Percentiles rank a stretch among this genome's conserved stretches.
These are phyloP conservation scores for Ornithoptera alexandrae DNA, from an alignment of 2,888 invertebrate genomes.

Conservation along the genomic window DNA sequence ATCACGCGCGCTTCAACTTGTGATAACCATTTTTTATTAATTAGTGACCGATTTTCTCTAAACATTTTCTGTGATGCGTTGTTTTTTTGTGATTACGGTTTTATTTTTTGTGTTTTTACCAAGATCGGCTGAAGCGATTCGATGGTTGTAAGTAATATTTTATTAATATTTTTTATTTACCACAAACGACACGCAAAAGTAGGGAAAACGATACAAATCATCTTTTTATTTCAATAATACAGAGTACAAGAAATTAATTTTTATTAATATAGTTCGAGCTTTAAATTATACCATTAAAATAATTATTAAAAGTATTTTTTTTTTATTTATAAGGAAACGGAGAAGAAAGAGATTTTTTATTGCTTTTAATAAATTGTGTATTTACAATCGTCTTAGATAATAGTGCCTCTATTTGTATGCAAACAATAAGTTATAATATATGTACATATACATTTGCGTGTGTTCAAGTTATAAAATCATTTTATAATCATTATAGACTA, in stretches of 20 bases:
- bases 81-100: constrained; percentile 65
- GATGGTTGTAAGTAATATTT: constrained; percentile 71
- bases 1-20: constrained; percentile 41
- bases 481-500: constrained; percentile 4
- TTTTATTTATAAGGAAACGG: no score
- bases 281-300: no score
- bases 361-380: no score
- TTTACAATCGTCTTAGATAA: no score
- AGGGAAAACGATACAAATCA: background rate
- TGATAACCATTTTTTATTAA: constrained; percentile 35
- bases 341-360: no score
- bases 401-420: no score
- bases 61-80: constrained; percentile 65
- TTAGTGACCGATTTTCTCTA: constrained; percentile 26
- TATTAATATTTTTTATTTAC: constrained; percentile 8
- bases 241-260: no score
- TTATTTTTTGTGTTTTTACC: constrained; percentile 75
- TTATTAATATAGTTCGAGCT: no score
- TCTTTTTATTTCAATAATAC: background rate
- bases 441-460: no score
- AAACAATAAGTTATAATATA: no score
- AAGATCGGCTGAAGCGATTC: constrained; percentile 66
- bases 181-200: background rate
- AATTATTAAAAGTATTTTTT: no score
- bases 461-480: constrained; percentile 5